Evolutionary conservation across 2,888 invertebrate genomes (phyloP).

Genomic region (Leptinotarsa tumamoca): DNA sequence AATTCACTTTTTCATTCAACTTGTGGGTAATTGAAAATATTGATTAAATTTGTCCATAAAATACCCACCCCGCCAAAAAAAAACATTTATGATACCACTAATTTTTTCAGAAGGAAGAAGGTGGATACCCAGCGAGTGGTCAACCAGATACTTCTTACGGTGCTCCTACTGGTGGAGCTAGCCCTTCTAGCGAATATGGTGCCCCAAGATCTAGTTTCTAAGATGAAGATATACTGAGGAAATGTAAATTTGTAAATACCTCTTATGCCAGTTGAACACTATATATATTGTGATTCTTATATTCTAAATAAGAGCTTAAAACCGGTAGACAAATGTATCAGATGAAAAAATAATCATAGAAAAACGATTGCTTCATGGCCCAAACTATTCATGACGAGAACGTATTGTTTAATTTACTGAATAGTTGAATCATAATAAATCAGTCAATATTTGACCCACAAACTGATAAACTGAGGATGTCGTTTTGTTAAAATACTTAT

Average conservation of each 20-base stretch:
- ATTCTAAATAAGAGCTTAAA: conserved; percentile 28
- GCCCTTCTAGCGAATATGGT: conserved; percentile 72
- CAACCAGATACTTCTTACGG: conserved; percentile 68
- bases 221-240: conserved; percentile 19
- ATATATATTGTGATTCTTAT: conserved; percentile 41
- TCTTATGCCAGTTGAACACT: conserved; percentile 45
- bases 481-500: too few species aligned
- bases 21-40: too few species aligned
- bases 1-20: too few species aligned
- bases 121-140: conserved; percentile 63
- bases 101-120: conserved; percentile 62
- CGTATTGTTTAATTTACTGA: background rate
- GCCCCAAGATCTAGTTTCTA: conserved; percentile 64
- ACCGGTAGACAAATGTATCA: conserved; percentile 46
- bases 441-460: too few species aligned
- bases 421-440: background rate
- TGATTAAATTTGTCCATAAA: too few species aligned
- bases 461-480: too few species aligned
- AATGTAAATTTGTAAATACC: conserved; percentile 47
- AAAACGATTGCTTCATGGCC: background rate
- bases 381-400: background rate
- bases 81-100: too few species aligned
- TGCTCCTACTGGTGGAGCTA: conserved; percentile 61
- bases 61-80: too few species aligned
- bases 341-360: conserved; percentile 1